Base-by-base conservation (phyloP, 2,797 vertebrate species). In the Petrocephalus schoutedeni region DNA sequence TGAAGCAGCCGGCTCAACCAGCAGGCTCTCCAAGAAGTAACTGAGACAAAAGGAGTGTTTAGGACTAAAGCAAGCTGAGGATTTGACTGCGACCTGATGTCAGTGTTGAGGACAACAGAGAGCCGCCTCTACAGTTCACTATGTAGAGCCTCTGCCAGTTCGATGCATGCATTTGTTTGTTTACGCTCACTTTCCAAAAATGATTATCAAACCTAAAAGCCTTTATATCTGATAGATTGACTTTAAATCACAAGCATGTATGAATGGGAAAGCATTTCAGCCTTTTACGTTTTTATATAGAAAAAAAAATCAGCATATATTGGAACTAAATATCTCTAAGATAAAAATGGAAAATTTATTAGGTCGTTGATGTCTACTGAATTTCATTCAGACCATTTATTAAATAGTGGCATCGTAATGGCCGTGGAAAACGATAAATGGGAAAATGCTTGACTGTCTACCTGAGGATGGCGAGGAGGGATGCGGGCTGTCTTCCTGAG, bases 381-480 rank as follows among this genome's bases (percentile, higher is more conserved):
- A 84, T 84, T 49, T 51, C 51, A 51, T 84, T 84, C 80, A 67
- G 32, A 9, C 21, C 57, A 59, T 82, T 21, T 45, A 21, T 51
- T 59, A 84, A 85, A 61, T 6, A 61, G 7, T 67, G 7, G 12
- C 10, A 23, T 14, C 19, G 21, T 54, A 59, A 80, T 45, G 23
- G 2, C 19, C 54, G 21, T 61, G 56, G 14, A 12, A 85, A 84
- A 45, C 4, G n/a, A 71, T 9, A 56, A 86, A 58, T 19, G 19
- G 36, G 32, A 74, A 56, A n/a, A 61, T 45, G 54, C 54, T 41
- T 36, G 59, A 53, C 14, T 56, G 3, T 45, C 51, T 21, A 99
- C 98, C 98, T 97, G 98, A 99, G 86, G 98, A 99, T 80, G 98
- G 98, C 10, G 98, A 99, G 86, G 98, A 98, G 53, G 98, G 98